Evolutionary conservation across 23 tunicate species (phyloP).

Genomic region (Aplidium turbinatum): DNA sequence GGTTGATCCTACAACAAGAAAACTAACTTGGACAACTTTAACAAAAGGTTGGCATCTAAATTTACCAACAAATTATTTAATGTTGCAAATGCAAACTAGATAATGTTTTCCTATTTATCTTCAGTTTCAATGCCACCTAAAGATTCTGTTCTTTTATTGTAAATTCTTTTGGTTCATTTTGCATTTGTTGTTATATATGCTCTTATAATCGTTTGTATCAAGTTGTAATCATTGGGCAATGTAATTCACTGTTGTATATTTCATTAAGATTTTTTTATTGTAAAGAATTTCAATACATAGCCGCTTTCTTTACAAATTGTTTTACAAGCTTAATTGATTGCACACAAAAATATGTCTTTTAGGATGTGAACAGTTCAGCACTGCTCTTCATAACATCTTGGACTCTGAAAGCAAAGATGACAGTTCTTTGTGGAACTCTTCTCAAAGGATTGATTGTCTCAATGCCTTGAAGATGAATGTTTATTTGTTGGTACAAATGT

Average conservation of each 20-base stretch:
- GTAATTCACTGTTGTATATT: neutral
- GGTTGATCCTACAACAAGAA: conserved; percentile 35
- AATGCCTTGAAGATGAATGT: conserved; percentile 64
- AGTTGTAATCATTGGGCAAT: no score
- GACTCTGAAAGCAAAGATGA: neutral
- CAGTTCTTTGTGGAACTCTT: conserved; percentile 6
- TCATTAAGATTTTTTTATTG: conserved; percentile 4
- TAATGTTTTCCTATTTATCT: no score
- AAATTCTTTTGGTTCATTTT: neutral
- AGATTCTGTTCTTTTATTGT: neutral
- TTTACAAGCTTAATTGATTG: no score
- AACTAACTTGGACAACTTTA: conserved; percentile 57
- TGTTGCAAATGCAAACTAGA: no score
- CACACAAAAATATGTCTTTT: no score
- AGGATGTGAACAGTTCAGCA: conserved; percentile 61
- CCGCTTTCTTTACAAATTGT: no score
- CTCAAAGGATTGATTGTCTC: conserved; percentile 9
- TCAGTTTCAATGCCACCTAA: no score
- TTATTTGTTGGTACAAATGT: conserved; percentile 70
- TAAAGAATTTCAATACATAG: neutral
- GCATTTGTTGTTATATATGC: no score
- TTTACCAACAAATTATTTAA: neutral
- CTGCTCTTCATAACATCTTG: conserved; percentile 23
- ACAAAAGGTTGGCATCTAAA: conserved; percentile 24
- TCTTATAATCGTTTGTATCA: no score